Base-by-base conservation (phyloP, 2,797 vertebrate genomes). In the Amniataba percoides region DNA sequence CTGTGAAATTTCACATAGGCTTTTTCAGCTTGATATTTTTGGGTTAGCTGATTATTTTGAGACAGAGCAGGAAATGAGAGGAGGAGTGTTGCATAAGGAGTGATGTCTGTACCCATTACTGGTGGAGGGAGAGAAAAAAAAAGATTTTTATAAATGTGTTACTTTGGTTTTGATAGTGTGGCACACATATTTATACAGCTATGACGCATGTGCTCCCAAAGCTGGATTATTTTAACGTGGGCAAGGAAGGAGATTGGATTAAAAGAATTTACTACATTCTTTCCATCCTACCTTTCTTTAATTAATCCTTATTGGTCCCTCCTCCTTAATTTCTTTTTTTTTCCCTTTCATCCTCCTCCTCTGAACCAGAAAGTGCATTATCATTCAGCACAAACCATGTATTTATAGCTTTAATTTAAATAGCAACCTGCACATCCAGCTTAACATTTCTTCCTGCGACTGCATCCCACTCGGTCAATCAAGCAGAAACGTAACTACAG, bases 391-490 rank as follows among this genome's bases (percentile, higher is more conserved):
- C 12, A 23, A 58, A 25, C 11, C n/a, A 36, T 8, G 14, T 56
- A 77, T 83, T 67, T 52, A 62, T 53, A 70, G 57, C 40, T 60
- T 42, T 71, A 13, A 69, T 65, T 74, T 31, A 60, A 78, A 59
- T 56, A 62, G 46, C 51, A 53, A 34, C 34, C 55, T 43, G 14
- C 34, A n/a, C 31, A 61, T 19, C 34, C 52, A n/a, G 12, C 14
- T 75, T 25, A 12, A 64, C 58, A 40, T 60, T 46, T 49, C 55
- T 59, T 72, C 23, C 31, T 23, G 5, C 9, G 1, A 52, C 7
- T 27, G 2, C 31, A 48, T 9, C 59, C 51, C 42, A 34, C 56
- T 64, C 64, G 58, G 42, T 67, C 59, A 69, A 42, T 70, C 48
- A 69, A 60, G 53, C 72, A 31, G 27, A 68, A 18, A 63, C n/a